Evolutionary conservation across 1,140 invertebrate species (phyloP), one percentile per base, ranked within the genome.

Genomic region (Bombus pascuorum): DNA sequence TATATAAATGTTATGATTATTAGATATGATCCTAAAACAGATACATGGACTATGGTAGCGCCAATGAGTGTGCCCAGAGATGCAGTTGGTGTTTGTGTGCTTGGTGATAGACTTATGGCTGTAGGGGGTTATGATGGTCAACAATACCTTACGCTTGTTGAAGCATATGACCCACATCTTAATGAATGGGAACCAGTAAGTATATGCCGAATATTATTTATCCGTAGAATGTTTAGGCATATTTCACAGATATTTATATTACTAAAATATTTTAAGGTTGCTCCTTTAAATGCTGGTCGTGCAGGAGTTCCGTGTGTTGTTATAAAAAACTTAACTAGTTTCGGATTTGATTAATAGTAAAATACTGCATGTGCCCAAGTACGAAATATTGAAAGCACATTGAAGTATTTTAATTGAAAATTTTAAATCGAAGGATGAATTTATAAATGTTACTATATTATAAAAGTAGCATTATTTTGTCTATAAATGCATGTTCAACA

Each of bases 91-190:
- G 98, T 98, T 73, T 98, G 98, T 91, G 96, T 98, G 34, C 96
- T 99, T 1, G 98, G 98, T 78, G 98, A 99, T 93, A 96, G 97
- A 87, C 95, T 99, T 28, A 97, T 99, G 89, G 98, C 98, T 65
- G 98, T 99, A 47, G 98, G 99, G 47, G 99, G 99, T 0, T 99
- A 99, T 94, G 98, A 99, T 96, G 99, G 99, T n/a, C 97, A 98
- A 91, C 97, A 97, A 85, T 99, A 99, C 95, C 95, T 99, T 3
- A 98, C 97, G 91, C 97, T 97, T 81, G 98, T 99, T 34, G 98
- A 99, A 95, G 97, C 98, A 89, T 99, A 99, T 94, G 98, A 99
- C 95, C 97, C 98, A 22, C 97, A 97, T 93, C 96, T 96, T 0
- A 99, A 99, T 95, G 97, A 97, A 91, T 99, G 99, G 98, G 95